A percentile compares a stretch with the other conserved stretches of the same genome.
Conservation (phyloP, 2,888 invertebrate genomes). For the Marronus borbonicus region DNA sequence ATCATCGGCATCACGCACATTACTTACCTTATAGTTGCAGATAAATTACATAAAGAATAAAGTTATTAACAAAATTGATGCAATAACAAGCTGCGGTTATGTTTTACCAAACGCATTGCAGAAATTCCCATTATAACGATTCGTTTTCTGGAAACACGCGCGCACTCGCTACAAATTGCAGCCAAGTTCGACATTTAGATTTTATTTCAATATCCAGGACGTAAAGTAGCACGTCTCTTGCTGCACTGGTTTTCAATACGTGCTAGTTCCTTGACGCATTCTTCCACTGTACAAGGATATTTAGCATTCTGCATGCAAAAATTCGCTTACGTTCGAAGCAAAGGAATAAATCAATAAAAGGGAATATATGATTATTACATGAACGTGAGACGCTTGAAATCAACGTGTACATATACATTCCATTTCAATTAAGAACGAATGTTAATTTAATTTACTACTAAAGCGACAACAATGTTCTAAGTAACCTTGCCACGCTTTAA, state of each 20-base stretch:
- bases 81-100: neutral
- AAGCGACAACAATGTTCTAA: too few species aligned
- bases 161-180: constrained; percentile 30
- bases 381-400: constrained; percentile 6
- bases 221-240: constrained; percentile 2
- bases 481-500: too few species aligned
- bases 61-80: neutral
- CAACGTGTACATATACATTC: too few species aligned
- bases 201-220: neutral
- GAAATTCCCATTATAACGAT: constrained; percentile 29
- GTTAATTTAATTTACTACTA: too few species aligned
- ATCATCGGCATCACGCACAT: neutral
- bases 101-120: neutral
- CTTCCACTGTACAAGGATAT: neutral
- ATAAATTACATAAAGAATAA: constrained; percentile 13
- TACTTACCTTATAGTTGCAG: neutral
- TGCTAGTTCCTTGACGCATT: neutral
- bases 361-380: constrained; percentile 5
- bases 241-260: constrained; percentile 20
- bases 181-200: constrained; percentile 35
- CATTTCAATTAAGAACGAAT: too few species aligned
- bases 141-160: constrained; percentile 17
- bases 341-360: neutral
- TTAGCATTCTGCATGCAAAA: neutral
- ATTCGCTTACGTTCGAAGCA: neutral